These are phyloP conservation scores for Zootoca vivipara DNA, from an alignment of 2,113 vertebrate genomes.

Conservation along the genomic window DNA sequence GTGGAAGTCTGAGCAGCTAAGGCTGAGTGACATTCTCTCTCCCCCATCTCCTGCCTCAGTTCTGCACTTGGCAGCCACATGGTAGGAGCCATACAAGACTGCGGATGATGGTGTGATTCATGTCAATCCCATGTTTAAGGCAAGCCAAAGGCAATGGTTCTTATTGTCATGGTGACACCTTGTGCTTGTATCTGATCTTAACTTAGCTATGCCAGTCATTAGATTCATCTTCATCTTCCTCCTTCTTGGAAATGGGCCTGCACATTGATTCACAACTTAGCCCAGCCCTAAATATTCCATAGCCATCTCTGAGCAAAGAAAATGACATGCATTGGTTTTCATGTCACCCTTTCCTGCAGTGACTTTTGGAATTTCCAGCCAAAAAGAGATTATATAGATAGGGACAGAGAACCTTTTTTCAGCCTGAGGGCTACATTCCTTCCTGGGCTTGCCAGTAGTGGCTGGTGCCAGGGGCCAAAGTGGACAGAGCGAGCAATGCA, in stretches of 20 bases:
- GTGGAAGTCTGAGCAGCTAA: not conserved
- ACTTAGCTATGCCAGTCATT: not conserved
- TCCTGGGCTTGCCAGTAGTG: too few species aligned
- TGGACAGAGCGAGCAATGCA: too few species aligned
- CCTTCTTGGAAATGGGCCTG: not conserved
- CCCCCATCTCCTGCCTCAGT: not conserved
- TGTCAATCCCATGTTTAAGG: not conserved
- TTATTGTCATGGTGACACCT: not conserved
- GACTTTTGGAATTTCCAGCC: not conserved
- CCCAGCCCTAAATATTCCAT: not conserved
- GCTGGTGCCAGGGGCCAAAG: too few species aligned
- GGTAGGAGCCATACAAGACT: not conserved
- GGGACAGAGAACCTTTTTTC: too few species aligned
- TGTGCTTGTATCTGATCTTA: not conserved
- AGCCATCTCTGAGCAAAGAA: not conserved
- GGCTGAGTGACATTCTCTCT: not conserved
- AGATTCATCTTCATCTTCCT: not conserved
- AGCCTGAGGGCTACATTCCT: too few species aligned
- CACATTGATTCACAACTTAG: not conserved
- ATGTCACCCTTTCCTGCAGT: not conserved
- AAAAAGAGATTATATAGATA: not conserved
- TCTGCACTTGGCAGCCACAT: not conserved
- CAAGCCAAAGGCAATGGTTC: not conserved
- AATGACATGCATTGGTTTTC: not conserved
- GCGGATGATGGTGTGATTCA: not conserved